Conservation (phyloP, 92 coral and sea anemone genomes). For the Blastomussa wellsi region DNA sequence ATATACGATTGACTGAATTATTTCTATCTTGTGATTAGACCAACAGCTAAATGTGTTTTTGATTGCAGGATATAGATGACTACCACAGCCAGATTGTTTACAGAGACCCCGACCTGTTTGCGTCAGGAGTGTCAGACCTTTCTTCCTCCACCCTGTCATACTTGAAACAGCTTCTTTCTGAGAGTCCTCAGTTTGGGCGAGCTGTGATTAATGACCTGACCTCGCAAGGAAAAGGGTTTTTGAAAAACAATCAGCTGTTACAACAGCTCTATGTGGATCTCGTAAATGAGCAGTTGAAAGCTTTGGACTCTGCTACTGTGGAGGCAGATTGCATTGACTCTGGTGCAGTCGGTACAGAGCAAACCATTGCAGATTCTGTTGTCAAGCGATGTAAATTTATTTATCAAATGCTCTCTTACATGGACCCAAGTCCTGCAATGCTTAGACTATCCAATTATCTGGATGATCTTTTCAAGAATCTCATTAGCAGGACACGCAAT, state of each 20-base stretch:
- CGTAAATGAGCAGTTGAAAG: conserved; percentile 56
- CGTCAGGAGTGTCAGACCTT: conserved; percentile 69
- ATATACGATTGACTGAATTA: too few relatives aligned
- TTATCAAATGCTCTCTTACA: conserved; percentile 69
- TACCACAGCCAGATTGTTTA: conserved; percentile 86
- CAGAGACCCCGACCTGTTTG: conserved; percentile 61
- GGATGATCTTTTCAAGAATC: conserved; percentile 68
- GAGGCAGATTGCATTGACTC: background rate
- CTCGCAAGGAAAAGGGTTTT: conserved; percentile 60
- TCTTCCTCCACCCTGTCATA: conserved; percentile 64
- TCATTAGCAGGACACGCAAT: conserved; percentile 50
- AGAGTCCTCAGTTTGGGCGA: conserved; percentile 80
- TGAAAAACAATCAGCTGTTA: conserved; percentile 75
- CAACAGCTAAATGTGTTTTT: background rate
- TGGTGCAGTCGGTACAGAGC: background rate
- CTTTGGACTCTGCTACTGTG: conserved; percentile 38
- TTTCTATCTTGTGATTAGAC: background rate
- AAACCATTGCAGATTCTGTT: background rate
- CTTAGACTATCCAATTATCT: conserved; percentile 48
- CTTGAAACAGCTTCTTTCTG: conserved; percentile 62
- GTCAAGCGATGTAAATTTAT: conserved; percentile 19
- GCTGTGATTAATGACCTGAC: conserved; percentile 76
- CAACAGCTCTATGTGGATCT: conserved; percentile 71
- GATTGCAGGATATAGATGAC: conserved; percentile 83
- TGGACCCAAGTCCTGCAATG: conserved; percentile 79